Evolutionary conservation across 2,888 invertebrate species (phyloP).

Genomic region (Leptopilina myrica): DNA sequence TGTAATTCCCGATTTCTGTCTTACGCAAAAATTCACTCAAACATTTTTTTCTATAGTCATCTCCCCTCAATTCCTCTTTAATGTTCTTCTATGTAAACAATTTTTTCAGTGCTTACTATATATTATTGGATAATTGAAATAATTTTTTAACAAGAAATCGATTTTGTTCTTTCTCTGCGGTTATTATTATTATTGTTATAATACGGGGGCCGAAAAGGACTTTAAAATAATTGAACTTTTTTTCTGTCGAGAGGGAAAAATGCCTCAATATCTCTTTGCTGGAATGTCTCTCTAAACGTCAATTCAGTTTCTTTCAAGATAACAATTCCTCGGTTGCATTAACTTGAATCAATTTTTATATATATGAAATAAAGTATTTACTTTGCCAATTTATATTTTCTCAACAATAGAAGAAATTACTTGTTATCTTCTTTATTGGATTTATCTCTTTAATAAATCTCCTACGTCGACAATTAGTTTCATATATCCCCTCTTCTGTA

Average conservation of each 20-base stretch:
- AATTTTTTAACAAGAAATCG: too few relatives aligned
- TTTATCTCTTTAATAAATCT: too few relatives aligned
- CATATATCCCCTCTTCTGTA: too few relatives aligned
- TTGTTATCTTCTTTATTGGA: too few relatives aligned
- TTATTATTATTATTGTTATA: too few relatives aligned
- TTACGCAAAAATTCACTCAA: neutral
- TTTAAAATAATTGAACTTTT: conserved; percentile 6
- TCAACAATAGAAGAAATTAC: neutral
- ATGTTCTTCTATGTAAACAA: too few relatives aligned
- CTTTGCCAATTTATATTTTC: neutral
- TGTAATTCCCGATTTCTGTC: neutral
- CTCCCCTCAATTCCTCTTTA: neutral
- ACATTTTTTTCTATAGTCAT: neutral
- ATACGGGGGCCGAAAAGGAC: too few relatives aligned
- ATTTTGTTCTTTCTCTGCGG: too few relatives aligned
- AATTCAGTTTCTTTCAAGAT: neutral
- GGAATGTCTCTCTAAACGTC: conserved; percentile 10
- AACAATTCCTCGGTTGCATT: conserved; percentile 4
- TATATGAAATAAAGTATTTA: neutral
- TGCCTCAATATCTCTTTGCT: neutral
- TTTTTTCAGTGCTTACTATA: too few relatives aligned
- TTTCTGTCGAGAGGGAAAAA: neutral
- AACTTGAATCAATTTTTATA: neutral
- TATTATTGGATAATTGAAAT: too few relatives aligned
- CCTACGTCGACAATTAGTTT: too few relatives aligned